phyloP scores from a whole-genome alignment of 2,888 invertebrate species.

The Drosophila neutralis region DNA sequence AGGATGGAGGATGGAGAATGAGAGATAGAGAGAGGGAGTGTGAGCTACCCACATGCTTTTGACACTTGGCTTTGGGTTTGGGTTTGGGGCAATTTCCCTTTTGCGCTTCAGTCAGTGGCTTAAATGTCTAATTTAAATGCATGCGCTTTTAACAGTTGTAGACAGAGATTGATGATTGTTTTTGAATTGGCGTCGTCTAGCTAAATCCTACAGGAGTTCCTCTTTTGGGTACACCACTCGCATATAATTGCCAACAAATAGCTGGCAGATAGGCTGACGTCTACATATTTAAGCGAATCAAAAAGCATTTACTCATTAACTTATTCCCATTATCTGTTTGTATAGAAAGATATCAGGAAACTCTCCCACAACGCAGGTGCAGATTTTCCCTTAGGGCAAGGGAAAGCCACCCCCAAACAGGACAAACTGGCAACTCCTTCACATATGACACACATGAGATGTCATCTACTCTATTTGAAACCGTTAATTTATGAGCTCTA shows the following conservation, averaged over 20 bases:
- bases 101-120: constrained; percentile 48
- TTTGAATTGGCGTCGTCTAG: constrained; percentile 57
- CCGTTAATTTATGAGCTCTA: constrained; percentile 80
- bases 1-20: not conserved
- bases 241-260: constrained; percentile 70
- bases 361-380: constrained; percentile 55
- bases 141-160: constrained; percentile 80
- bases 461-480: constrained; percentile 60
- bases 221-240: constrained; percentile 6
- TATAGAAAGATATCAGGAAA: constrained; percentile 11
- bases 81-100: constrained; percentile 28
- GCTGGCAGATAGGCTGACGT: not conserved
- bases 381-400: constrained; percentile 63
- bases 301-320: constrained; percentile 53
- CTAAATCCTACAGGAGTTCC: not conserved
- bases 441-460: constrained; percentile 62
- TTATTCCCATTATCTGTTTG: constrained; percentile 3
- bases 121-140: constrained; percentile 84
- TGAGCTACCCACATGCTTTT: constrained; percentile 40
- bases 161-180: constrained; percentile 83
- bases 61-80: constrained; percentile 42
- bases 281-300: not conserved
- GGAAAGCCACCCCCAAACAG: constrained; percentile 21
- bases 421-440: constrained; percentile 54
- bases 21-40: not conserved